Percentiles rank a stretch among this genome's conserved stretches.
Conservation (phyloP, 2,113 vertebrate genomes). For the Coptodon bakossiorum region DNA sequence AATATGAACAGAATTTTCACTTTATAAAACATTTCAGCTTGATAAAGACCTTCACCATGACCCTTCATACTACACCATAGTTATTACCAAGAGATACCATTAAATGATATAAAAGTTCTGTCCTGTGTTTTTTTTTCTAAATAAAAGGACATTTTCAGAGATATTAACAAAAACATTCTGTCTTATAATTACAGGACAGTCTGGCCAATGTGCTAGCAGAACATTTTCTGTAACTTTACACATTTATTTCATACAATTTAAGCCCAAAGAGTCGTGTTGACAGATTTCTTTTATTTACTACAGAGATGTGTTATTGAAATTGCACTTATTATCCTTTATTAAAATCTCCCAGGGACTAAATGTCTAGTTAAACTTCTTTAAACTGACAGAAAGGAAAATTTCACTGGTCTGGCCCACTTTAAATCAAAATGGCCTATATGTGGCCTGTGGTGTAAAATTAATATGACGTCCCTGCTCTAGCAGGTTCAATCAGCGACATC, state of each 20-base stretch:
- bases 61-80: neutral
- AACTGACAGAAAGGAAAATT: neutral
- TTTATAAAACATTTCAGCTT: neutral
- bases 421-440: neutral
- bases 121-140: neutral
- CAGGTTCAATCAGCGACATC: slow-evolving; percentile 17
- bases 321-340: neutral
- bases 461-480: neutral
- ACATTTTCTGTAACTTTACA: neutral
- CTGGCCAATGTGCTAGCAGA: neutral
- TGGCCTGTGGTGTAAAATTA: neutral
- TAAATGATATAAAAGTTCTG: neutral
- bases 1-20: neutral
- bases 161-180: neutral
- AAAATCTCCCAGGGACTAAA: neutral
- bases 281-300: neutral
- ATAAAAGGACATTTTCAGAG: neutral
- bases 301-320: neutral
- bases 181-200: neutral
- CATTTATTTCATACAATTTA: neutral
- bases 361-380: neutral
- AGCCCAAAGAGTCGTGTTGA: neutral
- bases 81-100: neutral
- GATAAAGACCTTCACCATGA: neutral
- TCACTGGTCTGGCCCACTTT: neutral